A percentile compares a stretch with the other conserved stretches of the same genome.
Evolutionary conservation across 2,888 invertebrate genomes (phyloP).

Genomic region (Helobdella robusta): DNA sequence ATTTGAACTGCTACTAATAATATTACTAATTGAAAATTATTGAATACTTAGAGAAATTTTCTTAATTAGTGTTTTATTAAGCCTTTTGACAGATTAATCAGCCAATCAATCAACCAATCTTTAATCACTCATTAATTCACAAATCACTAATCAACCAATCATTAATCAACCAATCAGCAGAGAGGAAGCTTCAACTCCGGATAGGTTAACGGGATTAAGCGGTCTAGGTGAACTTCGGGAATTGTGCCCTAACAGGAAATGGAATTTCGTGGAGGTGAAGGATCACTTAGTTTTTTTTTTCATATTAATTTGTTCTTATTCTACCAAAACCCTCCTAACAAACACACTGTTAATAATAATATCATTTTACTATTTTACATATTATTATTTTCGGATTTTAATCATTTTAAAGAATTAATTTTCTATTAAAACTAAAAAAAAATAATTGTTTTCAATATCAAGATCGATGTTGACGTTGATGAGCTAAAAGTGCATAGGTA

Average conservation of each 20-base stretch:
- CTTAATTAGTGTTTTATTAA: too few relatives aligned
- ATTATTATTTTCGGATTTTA: neutral
- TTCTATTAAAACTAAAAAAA: neutral
- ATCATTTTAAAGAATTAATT: conserved; percentile 20
- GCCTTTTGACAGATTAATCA: too few relatives aligned
- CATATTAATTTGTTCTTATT: too few relatives aligned
- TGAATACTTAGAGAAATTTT: too few relatives aligned
- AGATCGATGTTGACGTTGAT: conserved; percentile 60
- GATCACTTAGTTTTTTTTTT: too few relatives aligned
- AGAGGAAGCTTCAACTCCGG: conserved; percentile 62
- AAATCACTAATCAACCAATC: too few relatives aligned
- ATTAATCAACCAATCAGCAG: too few relatives aligned
- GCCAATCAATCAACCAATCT: too few relatives aligned
- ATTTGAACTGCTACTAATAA: too few relatives aligned
- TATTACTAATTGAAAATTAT: too few relatives aligned
- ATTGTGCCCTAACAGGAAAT: conserved; percentile 64
- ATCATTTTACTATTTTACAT: neutral
- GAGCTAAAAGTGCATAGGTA: conserved; percentile 56
- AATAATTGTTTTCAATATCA: conserved; percentile 28
- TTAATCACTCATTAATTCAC: too few relatives aligned
- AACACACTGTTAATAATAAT: neutral
- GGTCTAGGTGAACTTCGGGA: conserved; percentile 57
- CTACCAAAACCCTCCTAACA: too few relatives aligned
- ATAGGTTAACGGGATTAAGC: conserved; percentile 67
- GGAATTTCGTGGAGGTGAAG: conserved; percentile 70